Evolutionary conservation across 2,797 vertebrate genomes (phyloP), one percentile per base, ranked within the genome.

Genomic region (Atherinosoma microstoma): DNA sequence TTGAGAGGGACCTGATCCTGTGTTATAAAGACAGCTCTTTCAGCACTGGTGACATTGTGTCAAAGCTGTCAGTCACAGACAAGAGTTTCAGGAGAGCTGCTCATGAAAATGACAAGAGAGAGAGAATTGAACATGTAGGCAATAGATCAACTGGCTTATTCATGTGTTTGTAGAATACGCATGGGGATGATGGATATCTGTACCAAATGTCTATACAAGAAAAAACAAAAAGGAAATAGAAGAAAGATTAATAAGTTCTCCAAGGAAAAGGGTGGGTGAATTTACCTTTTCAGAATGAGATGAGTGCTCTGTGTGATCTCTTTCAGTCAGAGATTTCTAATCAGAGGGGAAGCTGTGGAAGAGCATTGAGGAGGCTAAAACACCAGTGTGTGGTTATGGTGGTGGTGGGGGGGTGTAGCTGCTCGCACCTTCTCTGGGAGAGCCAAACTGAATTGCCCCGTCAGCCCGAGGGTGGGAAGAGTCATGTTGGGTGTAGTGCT

Each of bases 11-110:
- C 29, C 64, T 80, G 78, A 85, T 82, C 70, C 66, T 20, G 32
- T 54, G 63, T 75, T 80, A 80, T 72, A 62, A 79, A 84, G 72
- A 49, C 69, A 30, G 53, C 67, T 88, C 59, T 78, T n/a, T 62
- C 22, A 35, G 76, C 78, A 67, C 22, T 62, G 67, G 66, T 36
- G 64, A 64, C 65, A 73, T 70, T 65, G 32, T 56, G 27, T 13
- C 36, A 24, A 47, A 72, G 40, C 35, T 64, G 74, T 76, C 64
- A 65, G 54, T 80, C 75, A 74, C 16, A 72, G 20, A 57, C 24
- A 65, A 78, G 11, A 49, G 34, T 59, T 30, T 20, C 2, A 3
- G 27, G 5, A 49, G 13, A 60, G 30, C 30, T 62, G 56, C 15
- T 67, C 20, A 24, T 53, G 34, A 61, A 22, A 62, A 24, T 40